phyloP scores from a whole-genome alignment of 2,113 vertebrate species.

The Rhadina sibilatrix region DNA sequence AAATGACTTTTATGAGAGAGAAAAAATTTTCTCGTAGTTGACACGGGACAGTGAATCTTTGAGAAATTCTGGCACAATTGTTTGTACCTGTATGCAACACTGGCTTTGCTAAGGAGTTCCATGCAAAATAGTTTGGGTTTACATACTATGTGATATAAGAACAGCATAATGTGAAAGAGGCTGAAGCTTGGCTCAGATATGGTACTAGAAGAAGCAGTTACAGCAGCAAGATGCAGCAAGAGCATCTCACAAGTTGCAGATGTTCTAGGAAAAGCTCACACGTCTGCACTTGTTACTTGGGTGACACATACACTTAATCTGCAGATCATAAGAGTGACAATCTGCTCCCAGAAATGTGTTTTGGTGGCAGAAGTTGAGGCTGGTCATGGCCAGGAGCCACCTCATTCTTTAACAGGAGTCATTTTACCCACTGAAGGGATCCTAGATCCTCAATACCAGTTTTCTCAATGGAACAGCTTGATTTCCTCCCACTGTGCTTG shows the following conservation, averaged over 20 bases:
- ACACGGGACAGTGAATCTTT: neutral
- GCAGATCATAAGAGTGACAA: neutral
- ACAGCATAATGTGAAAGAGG: neutral
- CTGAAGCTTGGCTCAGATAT: neutral
- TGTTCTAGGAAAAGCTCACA: neutral
- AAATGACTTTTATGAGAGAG: neutral
- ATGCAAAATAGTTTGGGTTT: neutral
- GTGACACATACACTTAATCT: neutral
- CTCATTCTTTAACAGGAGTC: neutral
- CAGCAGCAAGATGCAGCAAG: neutral
- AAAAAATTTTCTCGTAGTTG: neutral
- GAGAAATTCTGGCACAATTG: neutral
- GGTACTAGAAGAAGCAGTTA: neutral
- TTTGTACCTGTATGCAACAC: neutral
- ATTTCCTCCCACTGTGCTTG: slow-evolving; percentile 28
- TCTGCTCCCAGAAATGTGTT: neutral
- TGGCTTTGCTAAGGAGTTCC: neutral
- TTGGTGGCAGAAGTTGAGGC: neutral
- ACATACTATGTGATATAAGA: neutral
- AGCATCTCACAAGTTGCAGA: neutral
- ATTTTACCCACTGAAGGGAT: neutral
- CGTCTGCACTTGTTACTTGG: rapidly evolving
- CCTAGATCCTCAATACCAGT: neutral
- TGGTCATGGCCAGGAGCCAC: neutral
- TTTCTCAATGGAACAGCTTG: slow-evolving; percentile 42